These are phyloP conservation scores for Hylaeus volcanicus DNA, from an alignment of 1,140 invertebrate genomes.

Conservation along the genomic window DNA sequence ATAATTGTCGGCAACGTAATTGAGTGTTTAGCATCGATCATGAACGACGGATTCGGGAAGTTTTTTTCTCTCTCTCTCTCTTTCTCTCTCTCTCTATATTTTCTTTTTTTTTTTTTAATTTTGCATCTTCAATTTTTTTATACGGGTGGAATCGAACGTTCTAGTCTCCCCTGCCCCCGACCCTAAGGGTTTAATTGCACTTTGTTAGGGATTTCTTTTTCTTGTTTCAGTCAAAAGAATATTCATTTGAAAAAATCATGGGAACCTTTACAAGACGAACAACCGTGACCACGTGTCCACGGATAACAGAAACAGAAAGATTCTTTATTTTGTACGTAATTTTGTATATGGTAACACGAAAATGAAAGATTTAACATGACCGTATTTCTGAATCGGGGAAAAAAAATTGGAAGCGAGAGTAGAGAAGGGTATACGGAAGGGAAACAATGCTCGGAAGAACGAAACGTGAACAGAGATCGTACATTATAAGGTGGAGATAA, in stretches of 20 bases:
- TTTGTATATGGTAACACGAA: not conserved
- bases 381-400: not conserved
- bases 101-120: no score
- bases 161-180: not conserved
- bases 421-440: not conserved
- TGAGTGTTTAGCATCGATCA: conserved; percentile 9
- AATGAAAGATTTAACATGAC: not conserved
- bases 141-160: conserved; percentile 31
- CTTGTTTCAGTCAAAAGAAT: not conserved
- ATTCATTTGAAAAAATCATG: not conserved
- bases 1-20: conserved; percentile 40
- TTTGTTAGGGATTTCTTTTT: conserved; percentile 10
- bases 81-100: no score
- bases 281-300: not conserved
- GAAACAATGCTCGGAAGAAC: not conserved
- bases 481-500: conserved; percentile 23
- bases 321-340: conserved; percentile 15
- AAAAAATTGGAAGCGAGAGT: not conserved
- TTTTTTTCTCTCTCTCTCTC: not conserved
- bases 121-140: conserved; percentile 21
- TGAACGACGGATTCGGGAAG: conserved; percentile 19
- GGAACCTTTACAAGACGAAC: not conserved
- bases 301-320: not conserved
- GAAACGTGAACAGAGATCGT: conserved; percentile 15
- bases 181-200: conserved; percentile 14